Evolutionary conservation across 2,888 invertebrate species (phyloP), one percentile per base, ranked within the genome.

Genomic region (Brachyptera risi): DNA sequence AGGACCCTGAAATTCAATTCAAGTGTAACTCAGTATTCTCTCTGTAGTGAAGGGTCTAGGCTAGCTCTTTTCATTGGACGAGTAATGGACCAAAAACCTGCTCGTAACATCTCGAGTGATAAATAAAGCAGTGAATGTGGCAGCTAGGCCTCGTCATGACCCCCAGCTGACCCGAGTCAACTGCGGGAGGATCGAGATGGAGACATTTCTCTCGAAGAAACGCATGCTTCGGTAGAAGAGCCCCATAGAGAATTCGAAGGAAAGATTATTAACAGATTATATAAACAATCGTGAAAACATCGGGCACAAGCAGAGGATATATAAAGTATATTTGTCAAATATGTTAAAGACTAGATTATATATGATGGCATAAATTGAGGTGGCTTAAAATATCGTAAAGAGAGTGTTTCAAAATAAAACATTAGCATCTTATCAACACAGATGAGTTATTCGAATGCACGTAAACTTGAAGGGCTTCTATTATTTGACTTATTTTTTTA

Each of bases 91-190:
- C 21, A 21, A 54, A 51, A 54, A 54, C 54, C 54, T 37, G 54
- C 54, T 54, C 54, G 2, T 11, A 35, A 11, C 35, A 37, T 51
- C 31, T 13, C 19, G 54, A 54, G 54, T 54, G 54, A 54, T 54
- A 54, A 54, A 54, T 54, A 35, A 54, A 54, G 37, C 54, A 19
- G 54, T 37, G 54, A 37, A 54, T 54, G 54, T 54, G 51, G 51
- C 51, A 51, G 51, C 31, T 21, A 3, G 31, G n/a, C n/a, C n/a
- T n/a, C n/a, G n/a, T n/a, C 27, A 31, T 54, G 54, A 54, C 54
- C 54, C 54, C 35, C 11, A 11, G 13, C 23, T 54, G 54, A 54
- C 54, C 54, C 37, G 37, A 7, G 19, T 31, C 11, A 21, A 37
- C 5, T 35, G 11, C 35, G 37, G 17, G 42, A 42, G 13, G 9